These are phyloP conservation scores for Hirtodrosophila duncani DNA, from an alignment of 2,888 invertebrate genomes.

Conservation along the genomic window DNA sequence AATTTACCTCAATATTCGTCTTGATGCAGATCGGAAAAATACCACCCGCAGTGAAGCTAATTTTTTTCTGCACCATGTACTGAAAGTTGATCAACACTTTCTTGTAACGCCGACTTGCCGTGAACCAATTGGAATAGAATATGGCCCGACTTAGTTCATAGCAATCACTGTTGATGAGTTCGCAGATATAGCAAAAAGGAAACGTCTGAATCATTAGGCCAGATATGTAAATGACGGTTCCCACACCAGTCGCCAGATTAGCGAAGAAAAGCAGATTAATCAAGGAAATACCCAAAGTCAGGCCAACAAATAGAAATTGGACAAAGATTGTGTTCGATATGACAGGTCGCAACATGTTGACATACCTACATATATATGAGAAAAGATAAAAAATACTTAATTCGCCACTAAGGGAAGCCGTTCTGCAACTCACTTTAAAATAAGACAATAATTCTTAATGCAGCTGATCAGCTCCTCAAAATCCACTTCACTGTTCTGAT, in stretches of 20 bases:
- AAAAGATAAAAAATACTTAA: no score
- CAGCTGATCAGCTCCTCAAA: constrained; percentile 10
- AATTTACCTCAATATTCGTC: constrained; percentile 13
- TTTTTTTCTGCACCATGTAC: constrained; percentile 6
- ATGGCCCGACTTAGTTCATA: constrained; percentile 3
- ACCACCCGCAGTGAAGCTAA: constrained; percentile 17
- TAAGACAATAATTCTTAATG: constrained; percentile 4
- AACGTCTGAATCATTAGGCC: constrained; percentile 19
- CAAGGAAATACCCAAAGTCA: constrained; percentile 16
- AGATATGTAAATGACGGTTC: background rate
- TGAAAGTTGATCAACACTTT: constrained; percentile 5
- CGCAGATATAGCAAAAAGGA: constrained; percentile 26
- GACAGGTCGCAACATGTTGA: constrained; percentile 7
- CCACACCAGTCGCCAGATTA: constrained; percentile 4
- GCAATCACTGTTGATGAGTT: constrained; percentile 18
- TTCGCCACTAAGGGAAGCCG: no score
- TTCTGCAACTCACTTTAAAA: rapidly evolving
- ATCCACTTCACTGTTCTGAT: background rate
- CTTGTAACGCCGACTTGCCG: constrained; percentile 11
- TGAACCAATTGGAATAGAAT: constrained; percentile 29
- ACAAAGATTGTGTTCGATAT: constrained; percentile 20
- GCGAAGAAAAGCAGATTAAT: constrained; percentile 20
- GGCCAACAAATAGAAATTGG: constrained; percentile 26
- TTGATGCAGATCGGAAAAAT: constrained; percentile 19
- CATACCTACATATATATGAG: constrained; percentile 1